Evolutionary conservation across 2,797 vertebrate species (phyloP), one percentile per base, ranked within the genome.

Genomic region (Pipistrellus pipistrellus): DNA sequence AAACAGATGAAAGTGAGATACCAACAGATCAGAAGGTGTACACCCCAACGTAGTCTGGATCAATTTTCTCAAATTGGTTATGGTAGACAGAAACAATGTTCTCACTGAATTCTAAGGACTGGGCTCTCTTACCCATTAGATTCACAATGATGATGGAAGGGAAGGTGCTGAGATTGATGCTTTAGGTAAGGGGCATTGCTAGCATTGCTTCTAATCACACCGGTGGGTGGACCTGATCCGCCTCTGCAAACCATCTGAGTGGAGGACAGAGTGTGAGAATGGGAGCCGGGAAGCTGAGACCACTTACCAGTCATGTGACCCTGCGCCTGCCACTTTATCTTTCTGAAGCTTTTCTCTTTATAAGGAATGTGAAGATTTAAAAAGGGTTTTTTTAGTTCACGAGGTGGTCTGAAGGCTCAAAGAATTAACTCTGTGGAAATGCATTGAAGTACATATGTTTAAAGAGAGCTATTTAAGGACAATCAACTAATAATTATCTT

Each of bases 1-100:
- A 94, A 94, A 93, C 15, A 53, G 90, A 95, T 95, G 71, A 94
- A 95, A 88, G 82, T 81, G 30, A 92, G 55, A 94, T 85, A 82
- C 71, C 18, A 66, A 89, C 87, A 90, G 53, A 88, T 77, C 73
- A 88, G 66, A 96, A 96, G 64, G 59, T 53, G 8, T 10, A 78
- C 12, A 62, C 59, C 71, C 73, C 69, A 91, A 1, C n/a, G 30
- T 20, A 69, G 32, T 46, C 55, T 46, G 12, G 72, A 94, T 97
- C 89, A 92, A 59, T 91, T 94, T 93, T 91, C n/a, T 87, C 38
- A 89, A 95, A 91, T 48, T 95, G 83, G 44, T 48, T 91, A 73
- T 30, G 57, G 68, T 87, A 90, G 94, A 93, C 75, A 95, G 75
- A 96, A 93, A 82, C 82, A 95, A 95, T 53, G 53, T 82, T 89